A percentile compares a stretch with the other conserved stretches of the same genome.
Conservation (phyloP, 2,113 vertebrate species). For the Odocoileus virginianus region DNA sequence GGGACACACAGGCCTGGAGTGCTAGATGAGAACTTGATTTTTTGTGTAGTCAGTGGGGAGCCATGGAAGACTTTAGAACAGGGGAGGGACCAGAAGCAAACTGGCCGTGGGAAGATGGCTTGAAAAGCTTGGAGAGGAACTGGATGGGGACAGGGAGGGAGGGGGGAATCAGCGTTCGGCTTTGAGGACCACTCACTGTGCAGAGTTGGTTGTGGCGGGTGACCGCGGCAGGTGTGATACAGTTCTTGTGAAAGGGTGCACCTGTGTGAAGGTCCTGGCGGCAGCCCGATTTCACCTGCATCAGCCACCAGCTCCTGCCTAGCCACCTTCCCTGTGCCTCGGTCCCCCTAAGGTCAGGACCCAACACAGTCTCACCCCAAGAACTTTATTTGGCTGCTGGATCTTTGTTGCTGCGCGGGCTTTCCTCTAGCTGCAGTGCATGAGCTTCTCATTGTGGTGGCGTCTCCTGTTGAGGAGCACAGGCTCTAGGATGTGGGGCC, state of each 20-base stretch:
- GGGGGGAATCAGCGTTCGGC: not conserved
- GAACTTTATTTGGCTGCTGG: not conserved
- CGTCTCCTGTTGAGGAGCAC: not conserved
- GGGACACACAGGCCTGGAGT: not conserved
- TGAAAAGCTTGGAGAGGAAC: rapidly evolving
- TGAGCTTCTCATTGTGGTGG: not conserved
- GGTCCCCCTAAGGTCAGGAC: not conserved
- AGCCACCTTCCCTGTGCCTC: not conserved
- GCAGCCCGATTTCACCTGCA: not conserved
- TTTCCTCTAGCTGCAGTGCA: not conserved
- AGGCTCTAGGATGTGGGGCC: not conserved
- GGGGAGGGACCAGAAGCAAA: not conserved
- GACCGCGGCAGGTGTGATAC: not conserved
- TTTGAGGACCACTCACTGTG: not conserved
- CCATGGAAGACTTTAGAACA: not conserved
- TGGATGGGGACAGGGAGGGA: not conserved
- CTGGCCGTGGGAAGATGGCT: not conserved
- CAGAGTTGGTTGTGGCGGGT: not conserved
- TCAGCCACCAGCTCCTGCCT: not conserved
- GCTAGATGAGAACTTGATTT: not conserved
- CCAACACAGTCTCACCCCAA: not conserved
- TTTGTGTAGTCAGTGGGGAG: not conserved
- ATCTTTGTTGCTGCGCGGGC: not conserved
- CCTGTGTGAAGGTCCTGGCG: not conserved
- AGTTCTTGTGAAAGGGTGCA: not conserved